These are phyloP conservation scores for Callorhinus ursinus DNA, from an alignment of 2,113 vertebrate genomes.

Conservation along the genomic window DNA sequence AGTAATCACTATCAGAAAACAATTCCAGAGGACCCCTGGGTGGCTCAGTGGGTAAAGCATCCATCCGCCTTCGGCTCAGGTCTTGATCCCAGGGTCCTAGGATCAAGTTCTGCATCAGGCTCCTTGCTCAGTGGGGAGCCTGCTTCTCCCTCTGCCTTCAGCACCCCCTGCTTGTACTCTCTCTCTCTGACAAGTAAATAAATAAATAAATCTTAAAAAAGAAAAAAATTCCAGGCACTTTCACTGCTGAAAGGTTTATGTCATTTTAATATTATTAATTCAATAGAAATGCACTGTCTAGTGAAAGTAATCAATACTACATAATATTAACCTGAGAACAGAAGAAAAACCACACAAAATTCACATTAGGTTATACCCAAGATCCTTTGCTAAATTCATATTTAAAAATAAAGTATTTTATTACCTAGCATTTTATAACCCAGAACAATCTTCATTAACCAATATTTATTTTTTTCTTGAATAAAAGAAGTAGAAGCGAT, in stretches of 20 bases:
- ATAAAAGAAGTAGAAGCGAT: background rate
- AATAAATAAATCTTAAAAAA: background rate
- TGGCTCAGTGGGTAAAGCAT: background rate
- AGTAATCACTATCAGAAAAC: background rate
- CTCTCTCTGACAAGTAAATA: background rate
- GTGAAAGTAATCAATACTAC: background rate
- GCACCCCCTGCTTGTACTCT: background rate
- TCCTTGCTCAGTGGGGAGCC: no score
- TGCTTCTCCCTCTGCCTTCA: background rate
- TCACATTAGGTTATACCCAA: background rate
- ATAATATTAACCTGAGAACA: background rate
- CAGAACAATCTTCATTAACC: background rate
- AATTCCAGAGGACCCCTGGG: background rate
- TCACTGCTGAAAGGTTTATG: background rate
- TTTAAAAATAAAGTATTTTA: background rate
- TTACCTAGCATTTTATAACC: background rate
- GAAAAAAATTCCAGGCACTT: background rate
- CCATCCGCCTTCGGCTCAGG: background rate
- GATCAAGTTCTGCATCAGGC: rapidly evolving
- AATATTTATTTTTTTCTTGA: background rate
- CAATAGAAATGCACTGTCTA: background rate
- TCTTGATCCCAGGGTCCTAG: background rate
- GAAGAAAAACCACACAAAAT: background rate
- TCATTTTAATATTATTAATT: background rate
- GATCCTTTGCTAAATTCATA: background rate